Base-by-base conservation (phyloP, 2,888 invertebrate genomes). In the Meghimatium bilineatum region DNA sequence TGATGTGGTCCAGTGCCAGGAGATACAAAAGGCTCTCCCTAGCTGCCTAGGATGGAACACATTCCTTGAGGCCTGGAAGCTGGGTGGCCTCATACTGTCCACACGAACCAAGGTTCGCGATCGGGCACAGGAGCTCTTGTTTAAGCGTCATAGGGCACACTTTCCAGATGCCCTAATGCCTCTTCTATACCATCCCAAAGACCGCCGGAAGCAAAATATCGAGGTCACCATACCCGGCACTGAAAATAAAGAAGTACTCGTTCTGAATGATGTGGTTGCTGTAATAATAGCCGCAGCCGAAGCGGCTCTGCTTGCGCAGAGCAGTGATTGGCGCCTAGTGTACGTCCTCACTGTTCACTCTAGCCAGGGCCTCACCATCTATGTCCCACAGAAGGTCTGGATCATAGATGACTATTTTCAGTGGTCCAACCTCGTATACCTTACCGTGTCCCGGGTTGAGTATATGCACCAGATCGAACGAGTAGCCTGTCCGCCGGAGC, bases 381-480 rank as follows among this genome's bases (percentile, higher is more conserved):
- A 32, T 32, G 52, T 52, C 29, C 74, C 32, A n/a, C 74, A 52
- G 29, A 74, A 74, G 32, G 74, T 74, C 10, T 74, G 74, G 74
- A 74, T 74, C 29, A 52, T 74, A 10, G 74, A 52, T 49, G 32
- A 74, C 29, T 49, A 2, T 49, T 63, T 77, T 1, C 14, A 60
- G 8, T 77, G 77, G 77, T 34, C 63, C 77, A 77, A 77, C 63
- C 77, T 77, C 14, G 77, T 34, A 6, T 52, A 74, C 17, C 52
- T 74, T 12, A 32, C 52, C 29, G 74, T 49, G 29, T 52, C 32
- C 14, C 77, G 36, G 20, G 77, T 77, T 10, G 63, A 63, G 36
- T 77, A 77, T 63, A 60, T 77, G 34, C 77, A 77, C 36, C 63
- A 63, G 77, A 60, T 77, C 63, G 3, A 63, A n/a, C 63, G 63